These are phyloP conservation scores for Nemotelus pantherinus DNA, from an alignment of 2,888 invertebrate species.

Conservation along the genomic window DNA sequence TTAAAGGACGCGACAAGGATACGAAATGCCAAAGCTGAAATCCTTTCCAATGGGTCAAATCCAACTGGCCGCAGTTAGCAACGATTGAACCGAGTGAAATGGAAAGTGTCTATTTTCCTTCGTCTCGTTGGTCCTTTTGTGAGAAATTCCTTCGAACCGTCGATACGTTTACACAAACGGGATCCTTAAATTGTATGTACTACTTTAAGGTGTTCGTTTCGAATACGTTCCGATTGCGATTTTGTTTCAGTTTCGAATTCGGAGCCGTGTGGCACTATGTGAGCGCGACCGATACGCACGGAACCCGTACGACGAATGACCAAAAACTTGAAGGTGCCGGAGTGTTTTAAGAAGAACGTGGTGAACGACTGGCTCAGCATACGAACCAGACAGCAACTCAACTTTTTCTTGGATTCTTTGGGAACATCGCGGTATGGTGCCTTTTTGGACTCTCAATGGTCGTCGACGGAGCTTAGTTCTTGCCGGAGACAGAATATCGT, in stretches of 20 bases:
- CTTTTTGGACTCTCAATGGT: too few species aligned
- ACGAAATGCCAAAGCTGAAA: background rate
- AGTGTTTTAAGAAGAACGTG: conserved; percentile 29
- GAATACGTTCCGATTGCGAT: background rate
- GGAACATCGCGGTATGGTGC: background rate
- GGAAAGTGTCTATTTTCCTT: too few species aligned
- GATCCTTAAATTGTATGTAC: conserved; percentile 1
- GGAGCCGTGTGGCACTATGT: background rate
- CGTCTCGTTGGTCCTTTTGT: too few species aligned
- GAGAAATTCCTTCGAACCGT: background rate
- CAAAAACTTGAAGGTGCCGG: conserved; percentile 20
- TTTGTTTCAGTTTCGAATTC: conserved; percentile 1
- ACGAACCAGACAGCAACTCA: background rate
- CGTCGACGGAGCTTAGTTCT: too few species aligned
- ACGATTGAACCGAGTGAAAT: too few species aligned
- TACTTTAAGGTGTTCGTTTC: background rate
- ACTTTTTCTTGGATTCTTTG: conserved; percentile 17
- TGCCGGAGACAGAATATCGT: background rate
- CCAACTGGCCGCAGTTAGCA: too few species aligned
- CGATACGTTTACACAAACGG: background rate
- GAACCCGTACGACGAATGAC: conserved; percentile 40
- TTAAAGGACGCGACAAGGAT: background rate
- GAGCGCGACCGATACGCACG: conserved; percentile 42
- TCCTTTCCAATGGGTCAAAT: background rate
- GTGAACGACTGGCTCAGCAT: background rate